Evolutionary conservation across 2,113 vertebrate genomes (phyloP).

Genomic region (Plecturocebus donacophilus): DNA sequence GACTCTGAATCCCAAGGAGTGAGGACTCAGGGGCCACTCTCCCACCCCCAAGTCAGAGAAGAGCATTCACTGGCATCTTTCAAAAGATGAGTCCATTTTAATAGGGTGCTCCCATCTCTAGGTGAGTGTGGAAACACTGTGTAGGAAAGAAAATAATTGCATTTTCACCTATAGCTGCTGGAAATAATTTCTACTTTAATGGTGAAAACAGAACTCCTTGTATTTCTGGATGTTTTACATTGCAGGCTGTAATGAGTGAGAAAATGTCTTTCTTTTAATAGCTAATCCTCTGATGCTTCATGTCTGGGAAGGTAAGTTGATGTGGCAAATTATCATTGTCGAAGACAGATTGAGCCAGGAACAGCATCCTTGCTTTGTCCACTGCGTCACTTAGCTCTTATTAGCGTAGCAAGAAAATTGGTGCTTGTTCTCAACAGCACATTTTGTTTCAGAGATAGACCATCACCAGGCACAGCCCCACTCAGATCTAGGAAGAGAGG

Average conservation of each 20-base stretch:
- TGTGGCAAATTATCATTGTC: conserved; percentile 22
- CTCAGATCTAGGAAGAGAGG: not conserved
- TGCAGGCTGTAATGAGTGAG: conserved; percentile 68
- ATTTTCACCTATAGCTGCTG: not conserved
- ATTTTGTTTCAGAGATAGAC: not conserved
- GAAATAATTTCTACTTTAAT: conserved; percentile 64
- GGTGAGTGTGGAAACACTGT: conserved; percentile 42
- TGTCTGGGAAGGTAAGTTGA: conserved; percentile 52
- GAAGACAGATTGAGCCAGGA: not conserved
- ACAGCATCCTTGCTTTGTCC: not conserved
- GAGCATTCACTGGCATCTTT: not conserved
- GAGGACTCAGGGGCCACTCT: not conserved
- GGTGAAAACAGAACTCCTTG: conserved; percentile 55
- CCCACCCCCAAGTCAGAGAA: not conserved
- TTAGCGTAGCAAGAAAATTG: not conserved
- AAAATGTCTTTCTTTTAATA: conserved; percentile 73
- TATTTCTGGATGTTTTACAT: conserved; percentile 46
- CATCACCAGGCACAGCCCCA: not conserved
- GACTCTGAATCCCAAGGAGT: not conserved
- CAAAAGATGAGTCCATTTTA: conserved; percentile 37
- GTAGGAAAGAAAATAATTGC: conserved; percentile 68
- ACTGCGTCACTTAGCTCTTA: not conserved
- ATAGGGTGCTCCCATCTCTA: conserved; percentile 31
- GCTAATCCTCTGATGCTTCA: conserved; percentile 57
- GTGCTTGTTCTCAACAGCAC: not conserved